Evolutionary conservation across 2,113 vertebrate genomes (phyloP).

Genomic region (Hyperopisus bebe): DNA sequence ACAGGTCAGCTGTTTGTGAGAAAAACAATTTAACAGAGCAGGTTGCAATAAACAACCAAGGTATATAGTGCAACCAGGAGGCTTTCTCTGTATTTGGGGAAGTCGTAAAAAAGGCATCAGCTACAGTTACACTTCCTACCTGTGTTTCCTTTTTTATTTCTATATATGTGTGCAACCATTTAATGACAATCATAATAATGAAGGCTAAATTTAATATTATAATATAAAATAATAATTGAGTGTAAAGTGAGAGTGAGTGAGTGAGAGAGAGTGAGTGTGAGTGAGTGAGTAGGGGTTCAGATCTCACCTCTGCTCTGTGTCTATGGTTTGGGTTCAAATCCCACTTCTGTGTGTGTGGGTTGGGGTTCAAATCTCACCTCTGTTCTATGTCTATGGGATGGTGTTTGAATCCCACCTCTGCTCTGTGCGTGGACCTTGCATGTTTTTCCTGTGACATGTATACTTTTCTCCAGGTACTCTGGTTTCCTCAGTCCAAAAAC

Average conservation of each 20-base stretch:
- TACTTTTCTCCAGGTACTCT: background rate
- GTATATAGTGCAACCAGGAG: background rate
- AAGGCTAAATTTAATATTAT: background rate
- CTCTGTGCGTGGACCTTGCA: background rate
- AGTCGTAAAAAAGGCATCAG: background rate
- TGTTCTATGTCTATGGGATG: background rate
- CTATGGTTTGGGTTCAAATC: background rate
- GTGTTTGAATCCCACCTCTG: background rate
- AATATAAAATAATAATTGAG: background rate
- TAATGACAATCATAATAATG: background rate
- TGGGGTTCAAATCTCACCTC: background rate
- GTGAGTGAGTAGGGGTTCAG: no score
- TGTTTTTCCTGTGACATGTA: background rate
- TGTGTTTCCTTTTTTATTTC: background rate
- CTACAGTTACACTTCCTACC: background rate
- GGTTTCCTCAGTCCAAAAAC: background rate
- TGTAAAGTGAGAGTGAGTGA: no score
- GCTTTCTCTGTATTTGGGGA: background rate
- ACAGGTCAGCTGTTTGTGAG: background rate
- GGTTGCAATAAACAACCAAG: background rate
- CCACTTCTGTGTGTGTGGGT: background rate
- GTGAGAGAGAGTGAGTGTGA: no score
- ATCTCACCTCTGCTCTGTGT: background rate
- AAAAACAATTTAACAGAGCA: background rate
- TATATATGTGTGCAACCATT: background rate